Evolutionary conservation across 2,113 vertebrate species (phyloP), one percentile per base, ranked within the genome.

Genomic region (Elaphurus davidianus): DNA sequence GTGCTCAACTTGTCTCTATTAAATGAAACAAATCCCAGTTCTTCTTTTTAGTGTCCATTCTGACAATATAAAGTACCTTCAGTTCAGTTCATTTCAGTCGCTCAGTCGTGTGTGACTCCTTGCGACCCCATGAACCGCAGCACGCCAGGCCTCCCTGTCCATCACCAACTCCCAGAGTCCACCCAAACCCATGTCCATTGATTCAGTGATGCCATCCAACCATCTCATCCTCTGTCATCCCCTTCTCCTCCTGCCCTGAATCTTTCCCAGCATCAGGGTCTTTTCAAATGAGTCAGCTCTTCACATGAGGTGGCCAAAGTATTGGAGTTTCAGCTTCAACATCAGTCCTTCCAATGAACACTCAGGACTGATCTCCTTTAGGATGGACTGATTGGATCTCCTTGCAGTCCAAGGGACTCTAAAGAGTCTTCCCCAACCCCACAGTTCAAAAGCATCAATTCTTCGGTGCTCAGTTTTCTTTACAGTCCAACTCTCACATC

Each of bases 41-140:
- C 52, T 92, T 90, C 40, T 82, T 76, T 43, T 67, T 57, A 87
- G 57, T 87, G 60, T 71, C 87, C 33, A 59, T 52, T 91, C 47
- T 57, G 64, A 71, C n/a, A 71, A 11, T 71, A 11, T 71, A 36
- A 33, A 64, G 30, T 64, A n/a, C 30, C 30, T n/a, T 64, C 15
- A 64, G 62, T 64, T 60, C 62, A 64, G 15, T n/a, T 64, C 40
- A 40, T 40, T 40, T 40, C 62, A 17, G 62, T 64, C 3, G 0
- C 17, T 67, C 33, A 36, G 33, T 67, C 9, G 0, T 67, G 33
- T 67, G 2, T 0, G 0, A 36, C 33, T 67, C 33, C 17, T 36
- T 67, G 33, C 0, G 2, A 67, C n/a, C 8, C 33, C 33, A 36
- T 67, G 33, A 36, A 36, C 2, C 0, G 0, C 8, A 67, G 64